These are phyloP conservation scores for Carlito syrichta DNA, from an alignment of 2,113 vertebrate genomes.

Conservation along the genomic window DNA sequence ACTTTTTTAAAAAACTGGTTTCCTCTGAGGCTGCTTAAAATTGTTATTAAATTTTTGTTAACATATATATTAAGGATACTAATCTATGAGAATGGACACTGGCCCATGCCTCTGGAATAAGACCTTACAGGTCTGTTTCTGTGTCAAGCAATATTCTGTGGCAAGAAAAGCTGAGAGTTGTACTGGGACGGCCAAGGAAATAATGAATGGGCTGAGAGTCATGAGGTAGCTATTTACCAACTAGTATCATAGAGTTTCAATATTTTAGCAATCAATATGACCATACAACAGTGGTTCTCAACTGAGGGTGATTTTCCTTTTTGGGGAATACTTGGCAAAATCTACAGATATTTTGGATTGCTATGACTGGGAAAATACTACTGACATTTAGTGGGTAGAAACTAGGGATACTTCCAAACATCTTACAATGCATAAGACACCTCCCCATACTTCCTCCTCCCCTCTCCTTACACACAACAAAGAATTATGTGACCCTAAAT, in stretches of 20 bases:
- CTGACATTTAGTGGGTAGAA: background rate
- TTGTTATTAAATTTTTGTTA: background rate
- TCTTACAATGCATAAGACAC: background rate
- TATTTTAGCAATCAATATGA: background rate
- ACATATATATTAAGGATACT: background rate
- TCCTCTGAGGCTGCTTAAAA: background rate
- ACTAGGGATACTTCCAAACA: background rate
- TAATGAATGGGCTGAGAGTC: background rate
- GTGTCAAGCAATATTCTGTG: background rate
- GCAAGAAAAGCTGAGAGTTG: background rate
- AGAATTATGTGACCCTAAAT: background rate
- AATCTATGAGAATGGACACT: background rate
- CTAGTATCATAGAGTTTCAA: background rate
- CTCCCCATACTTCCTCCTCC: accelerated
- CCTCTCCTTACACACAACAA: background rate
- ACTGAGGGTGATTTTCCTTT: background rate
- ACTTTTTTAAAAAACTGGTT: background rate
- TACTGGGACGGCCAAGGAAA: background rate
- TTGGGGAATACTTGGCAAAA: background rate
- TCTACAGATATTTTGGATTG: background rate
- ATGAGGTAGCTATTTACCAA: background rate
- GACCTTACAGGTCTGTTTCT: background rate
- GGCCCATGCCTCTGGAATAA: background rate
- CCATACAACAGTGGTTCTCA: background rate
- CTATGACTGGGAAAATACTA: background rate